phyloP scores from a whole-genome alignment of 2,797 vertebrate genomes.

The Tokudaia tokunoshimensis region DNA sequence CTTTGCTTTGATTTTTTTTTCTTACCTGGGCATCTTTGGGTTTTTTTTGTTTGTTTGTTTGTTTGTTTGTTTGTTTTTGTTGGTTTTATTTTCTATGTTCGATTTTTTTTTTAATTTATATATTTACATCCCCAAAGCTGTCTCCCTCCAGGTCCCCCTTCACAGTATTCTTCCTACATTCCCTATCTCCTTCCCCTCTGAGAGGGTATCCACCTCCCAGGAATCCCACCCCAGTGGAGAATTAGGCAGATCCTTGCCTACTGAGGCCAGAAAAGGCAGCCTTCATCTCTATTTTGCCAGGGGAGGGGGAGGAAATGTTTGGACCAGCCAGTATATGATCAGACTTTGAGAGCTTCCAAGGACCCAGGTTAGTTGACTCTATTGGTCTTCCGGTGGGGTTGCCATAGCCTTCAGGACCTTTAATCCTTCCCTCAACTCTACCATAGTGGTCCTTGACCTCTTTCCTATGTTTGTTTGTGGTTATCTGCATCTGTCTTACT shows the following conservation, averaged over 20 bases:
- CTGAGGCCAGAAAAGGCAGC: background rate
- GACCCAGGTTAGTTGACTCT: background rate
- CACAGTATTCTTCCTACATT: too few species aligned
- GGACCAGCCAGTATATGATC: background rate
- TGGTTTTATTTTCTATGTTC: too few species aligned
- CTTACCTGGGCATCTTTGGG: background rate
- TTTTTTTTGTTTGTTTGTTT: background rate
- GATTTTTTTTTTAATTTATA: too few species aligned
- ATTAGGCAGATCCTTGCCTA: background rate
- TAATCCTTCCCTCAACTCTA: background rate
- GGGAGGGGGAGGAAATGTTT: background rate
- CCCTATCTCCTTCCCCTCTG: background rate
- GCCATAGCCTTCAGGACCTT: background rate
- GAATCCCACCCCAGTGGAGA: background rate
- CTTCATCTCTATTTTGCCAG: background rate
- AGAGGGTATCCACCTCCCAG: background rate
- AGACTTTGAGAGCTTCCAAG: background rate
- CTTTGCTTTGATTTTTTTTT: background rate
- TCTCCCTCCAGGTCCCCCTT: too few species aligned
- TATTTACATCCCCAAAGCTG: too few species aligned
- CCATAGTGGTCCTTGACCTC: background rate
- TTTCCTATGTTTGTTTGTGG: background rate
- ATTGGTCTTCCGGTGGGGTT: background rate
- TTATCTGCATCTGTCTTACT: background rate
- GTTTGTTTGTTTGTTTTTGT: too few species aligned